Percentiles rank a stretch among this genome's conserved stretches.
Evolutionary conservation across 2,888 invertebrate genomes (phyloP).

Genomic region (Erebia aethiops): DNA sequence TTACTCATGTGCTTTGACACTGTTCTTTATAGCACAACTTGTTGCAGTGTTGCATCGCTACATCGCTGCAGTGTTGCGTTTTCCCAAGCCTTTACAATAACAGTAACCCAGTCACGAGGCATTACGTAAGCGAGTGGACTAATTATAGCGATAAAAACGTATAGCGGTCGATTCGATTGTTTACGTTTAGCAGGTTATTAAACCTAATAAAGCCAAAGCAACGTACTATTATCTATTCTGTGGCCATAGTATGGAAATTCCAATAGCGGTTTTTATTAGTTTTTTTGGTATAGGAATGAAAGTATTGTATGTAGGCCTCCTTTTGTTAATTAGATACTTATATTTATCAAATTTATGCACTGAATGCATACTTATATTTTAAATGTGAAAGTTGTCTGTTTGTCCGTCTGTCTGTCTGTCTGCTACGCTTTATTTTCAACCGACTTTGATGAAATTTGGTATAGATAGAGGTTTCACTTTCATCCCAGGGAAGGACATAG

Average conservation of each 20-base stretch:
- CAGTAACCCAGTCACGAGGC: conserved; percentile 31
- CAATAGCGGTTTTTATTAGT: background rate
- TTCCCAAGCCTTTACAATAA: conserved; percentile 3
- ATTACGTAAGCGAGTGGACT: conserved; percentile 24
- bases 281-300: background rate
- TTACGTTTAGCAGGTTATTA: background rate
- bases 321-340: too few species aligned
- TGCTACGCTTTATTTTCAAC: too few species aligned
- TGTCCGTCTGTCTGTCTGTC: too few species aligned
- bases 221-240: too few species aligned
- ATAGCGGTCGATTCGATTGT: conserved; percentile 1
- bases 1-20: too few species aligned
- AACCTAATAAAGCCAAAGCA: background rate
- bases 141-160: conserved; percentile 20
- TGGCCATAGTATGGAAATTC: background rate
- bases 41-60: too few species aligned
- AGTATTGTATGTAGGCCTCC: too few species aligned
- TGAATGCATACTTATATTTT: background rate
- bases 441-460: too few species aligned
- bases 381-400: background rate
- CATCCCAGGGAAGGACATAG: too few species aligned
- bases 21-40: too few species aligned
- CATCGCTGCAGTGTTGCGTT: background rate
- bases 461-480: too few species aligned
- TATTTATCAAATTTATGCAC: too few species aligned